Evolutionary conservation across 1,140 invertebrate genomes (phyloP).

Genomic region (Bombus pascuorum): DNA sequence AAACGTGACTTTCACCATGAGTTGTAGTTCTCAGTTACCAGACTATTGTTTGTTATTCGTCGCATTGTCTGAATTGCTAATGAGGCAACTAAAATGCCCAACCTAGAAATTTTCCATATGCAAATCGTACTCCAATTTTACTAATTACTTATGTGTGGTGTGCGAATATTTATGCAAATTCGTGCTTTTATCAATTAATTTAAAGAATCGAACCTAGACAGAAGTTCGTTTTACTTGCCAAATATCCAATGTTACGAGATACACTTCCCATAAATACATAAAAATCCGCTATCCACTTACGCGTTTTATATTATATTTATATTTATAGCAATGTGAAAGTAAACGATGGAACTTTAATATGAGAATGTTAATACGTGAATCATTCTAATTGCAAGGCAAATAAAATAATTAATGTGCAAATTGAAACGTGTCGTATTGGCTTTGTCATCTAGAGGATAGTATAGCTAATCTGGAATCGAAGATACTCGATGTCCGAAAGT

Average conservation of each 20-base stretch:
- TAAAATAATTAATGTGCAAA: not conserved
- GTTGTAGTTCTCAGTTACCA: not conserved
- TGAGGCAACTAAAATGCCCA: not conserved
- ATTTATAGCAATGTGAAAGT: too few relatives aligned
- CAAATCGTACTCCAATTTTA: not conserved
- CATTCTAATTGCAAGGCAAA: not conserved
- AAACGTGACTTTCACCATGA: slow-evolving; percentile 11
- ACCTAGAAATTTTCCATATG: not conserved
- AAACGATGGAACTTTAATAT: too few relatives aligned
- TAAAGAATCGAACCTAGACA: too few relatives aligned
- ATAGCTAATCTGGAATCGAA: too few relatives aligned
- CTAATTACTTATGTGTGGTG: not conserved
- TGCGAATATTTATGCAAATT: too few relatives aligned
- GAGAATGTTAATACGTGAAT: not conserved
- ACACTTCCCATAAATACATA: too few relatives aligned
- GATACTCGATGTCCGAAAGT: not conserved
- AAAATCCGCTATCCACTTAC: too few relatives aligned
- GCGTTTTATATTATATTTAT: too few relatives aligned
- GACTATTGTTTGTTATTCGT: not conserved
- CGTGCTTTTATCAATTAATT: too few relatives aligned
- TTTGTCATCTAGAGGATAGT: not conserved
- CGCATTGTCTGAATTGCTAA: not conserved
- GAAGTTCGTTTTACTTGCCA: too few relatives aligned
- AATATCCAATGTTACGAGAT: too few relatives aligned
- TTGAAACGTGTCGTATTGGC: not conserved